Conservation (phyloP, 2,113 vertebrate species). For the Columbina picui region DNA sequence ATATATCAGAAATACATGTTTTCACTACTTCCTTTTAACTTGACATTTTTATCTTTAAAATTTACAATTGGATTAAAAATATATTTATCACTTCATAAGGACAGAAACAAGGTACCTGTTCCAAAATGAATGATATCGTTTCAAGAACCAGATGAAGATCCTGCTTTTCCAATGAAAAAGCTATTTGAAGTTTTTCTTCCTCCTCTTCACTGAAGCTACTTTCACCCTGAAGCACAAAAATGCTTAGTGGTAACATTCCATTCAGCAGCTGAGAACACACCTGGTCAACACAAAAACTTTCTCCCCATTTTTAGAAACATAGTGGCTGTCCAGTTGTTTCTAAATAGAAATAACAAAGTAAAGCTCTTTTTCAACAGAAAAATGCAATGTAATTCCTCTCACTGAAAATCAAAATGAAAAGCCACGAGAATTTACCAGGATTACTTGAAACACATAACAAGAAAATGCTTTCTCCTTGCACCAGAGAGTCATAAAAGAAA, state of each 20-base stretch:
- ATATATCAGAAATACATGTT: background rate
- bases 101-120: slow-evolving; percentile 83
- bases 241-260: background rate
- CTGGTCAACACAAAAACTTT: background rate
- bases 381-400: background rate
- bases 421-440: background rate
- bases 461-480: background rate
- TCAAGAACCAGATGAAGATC: slow-evolving; percentile 90
- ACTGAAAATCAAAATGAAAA: background rate
- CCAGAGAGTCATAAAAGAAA: background rate
- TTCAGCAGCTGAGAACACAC: background rate
- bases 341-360: background rate
- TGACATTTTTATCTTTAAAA: background rate
- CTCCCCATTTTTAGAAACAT: background rate
- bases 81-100: background rate
- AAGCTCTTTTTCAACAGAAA: background rate
- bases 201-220: slow-evolving; percentile 93
- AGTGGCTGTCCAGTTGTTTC: background rate
- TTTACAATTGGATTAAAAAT: background rate
- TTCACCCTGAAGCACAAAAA: slow-evolving; percentile 81
- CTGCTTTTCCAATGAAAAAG: slow-evolving; percentile 89
- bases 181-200: slow-evolving; percentile 90
- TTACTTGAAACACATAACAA: background rate
- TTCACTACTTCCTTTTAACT: background rate
- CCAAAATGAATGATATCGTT: slow-evolving; percentile 89